Percentiles rank a stretch among this genome's conserved stretches.
Conservation (phyloP, 2,888 invertebrate species). For the Artemia sp. region DNA sequence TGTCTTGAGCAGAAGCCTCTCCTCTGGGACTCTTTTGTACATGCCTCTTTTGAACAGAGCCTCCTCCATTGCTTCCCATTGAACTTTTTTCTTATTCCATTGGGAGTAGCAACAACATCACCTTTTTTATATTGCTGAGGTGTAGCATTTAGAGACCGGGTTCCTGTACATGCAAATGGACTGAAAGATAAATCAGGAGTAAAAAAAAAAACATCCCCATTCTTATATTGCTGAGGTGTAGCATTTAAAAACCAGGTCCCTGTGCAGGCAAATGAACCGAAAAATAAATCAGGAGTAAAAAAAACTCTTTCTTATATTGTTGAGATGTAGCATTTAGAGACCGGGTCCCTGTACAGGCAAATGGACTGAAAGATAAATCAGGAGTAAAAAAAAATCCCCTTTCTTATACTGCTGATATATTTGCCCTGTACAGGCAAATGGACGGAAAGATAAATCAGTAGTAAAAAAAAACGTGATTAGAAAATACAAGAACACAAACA, state of each 20-base stretch:
- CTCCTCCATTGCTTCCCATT: conserved; percentile 99
- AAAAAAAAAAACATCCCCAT: conserved; percentile 58
- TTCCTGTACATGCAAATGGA: conserved; percentile 15
- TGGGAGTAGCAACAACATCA: conserved; percentile 80
- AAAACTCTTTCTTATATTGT: too few relatives aligned
- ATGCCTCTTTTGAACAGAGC: conserved; percentile 85
- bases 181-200: background rate
- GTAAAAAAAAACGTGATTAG: too few relatives aligned
- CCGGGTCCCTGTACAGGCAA: conserved; percentile 26
- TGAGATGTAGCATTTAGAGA: conserved; percentile 81
- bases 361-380: too few relatives aligned
- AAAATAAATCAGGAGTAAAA: background rate
- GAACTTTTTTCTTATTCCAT: conserved; percentile 94
- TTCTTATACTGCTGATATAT: too few relatives aligned
- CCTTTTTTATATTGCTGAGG: conserved; percentile 95
- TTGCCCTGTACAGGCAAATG: conserved; percentile 13
- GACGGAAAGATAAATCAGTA: background rate
- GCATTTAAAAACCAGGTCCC: conserved; percentile 57
- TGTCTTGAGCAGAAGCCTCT: conserved; percentile 93
- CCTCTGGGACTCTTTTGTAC: conserved; percentile 90
- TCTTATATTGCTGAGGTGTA: conserved; percentile 87
- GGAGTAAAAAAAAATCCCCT: too few relatives aligned
- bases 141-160: conserved; percentile 68
- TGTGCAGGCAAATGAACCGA: background rate
- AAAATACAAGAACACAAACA: too few relatives aligned